Evolutionary conservation across 1,140 invertebrate genomes (phyloP).

Genomic region (Tetramorium simillimum): DNA sequence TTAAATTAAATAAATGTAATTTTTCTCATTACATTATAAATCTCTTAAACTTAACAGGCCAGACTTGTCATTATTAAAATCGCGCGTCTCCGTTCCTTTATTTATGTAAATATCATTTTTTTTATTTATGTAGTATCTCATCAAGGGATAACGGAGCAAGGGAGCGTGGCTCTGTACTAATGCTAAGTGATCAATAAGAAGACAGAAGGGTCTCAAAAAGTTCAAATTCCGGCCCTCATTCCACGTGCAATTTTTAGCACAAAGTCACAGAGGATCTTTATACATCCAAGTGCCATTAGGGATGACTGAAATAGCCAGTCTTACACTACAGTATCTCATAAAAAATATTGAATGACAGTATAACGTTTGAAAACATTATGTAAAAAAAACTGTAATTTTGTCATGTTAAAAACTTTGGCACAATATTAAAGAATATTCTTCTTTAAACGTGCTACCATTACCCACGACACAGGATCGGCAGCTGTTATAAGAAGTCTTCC

Average conservation of each 20-base stretch:
- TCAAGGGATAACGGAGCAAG: neutral
- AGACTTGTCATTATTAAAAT: neutral
- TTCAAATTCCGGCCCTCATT: no score
- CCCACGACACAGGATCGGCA: neutral
- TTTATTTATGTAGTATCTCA: neutral
- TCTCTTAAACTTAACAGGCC: neutral
- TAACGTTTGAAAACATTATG: neutral
- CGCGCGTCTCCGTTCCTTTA: neutral
- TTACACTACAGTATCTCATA: neutral
- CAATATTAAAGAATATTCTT: constrained; percentile 5
- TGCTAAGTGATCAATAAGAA: no score
- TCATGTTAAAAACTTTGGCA: neutral
- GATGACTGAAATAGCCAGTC: no score
- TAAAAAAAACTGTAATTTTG: neutral
- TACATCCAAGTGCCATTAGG: no score
- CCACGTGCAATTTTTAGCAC: no score
- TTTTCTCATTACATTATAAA: neutral
- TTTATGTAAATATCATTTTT: neutral
- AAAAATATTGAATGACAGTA: neutral
- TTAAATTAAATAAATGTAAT: neutral
- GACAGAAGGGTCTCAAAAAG: no score
- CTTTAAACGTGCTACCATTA: neutral
- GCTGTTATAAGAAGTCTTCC: constrained; percentile 8
- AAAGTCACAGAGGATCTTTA: no score
- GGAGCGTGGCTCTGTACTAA: no score